Evolutionary conservation across 2,888 invertebrate genomes (phyloP).

Genomic region (Rhodophaea formosa): DNA sequence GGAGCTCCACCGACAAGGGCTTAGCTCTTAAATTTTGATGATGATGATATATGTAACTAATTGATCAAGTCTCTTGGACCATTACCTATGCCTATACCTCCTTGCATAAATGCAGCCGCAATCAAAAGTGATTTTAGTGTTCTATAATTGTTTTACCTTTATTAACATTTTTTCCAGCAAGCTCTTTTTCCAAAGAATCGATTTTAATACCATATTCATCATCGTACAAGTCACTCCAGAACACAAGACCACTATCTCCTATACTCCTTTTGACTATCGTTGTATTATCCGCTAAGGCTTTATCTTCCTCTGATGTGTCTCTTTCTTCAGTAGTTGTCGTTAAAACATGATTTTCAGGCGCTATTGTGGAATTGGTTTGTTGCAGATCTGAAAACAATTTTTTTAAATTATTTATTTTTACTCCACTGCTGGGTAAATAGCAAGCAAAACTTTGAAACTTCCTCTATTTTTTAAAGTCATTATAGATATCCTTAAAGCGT

Average conservation of each 20-base stretch:
- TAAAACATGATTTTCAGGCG: not conserved
- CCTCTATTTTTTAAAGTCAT: too few species aligned
- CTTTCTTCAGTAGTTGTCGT: not conserved
- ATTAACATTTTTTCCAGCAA: constrained; percentile 38
- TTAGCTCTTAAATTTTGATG: too few species aligned
- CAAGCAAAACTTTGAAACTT: too few species aligned
- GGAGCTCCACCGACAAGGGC: too few species aligned
- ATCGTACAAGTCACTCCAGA: constrained; percentile 69
- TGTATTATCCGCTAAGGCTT: constrained; percentile 27
- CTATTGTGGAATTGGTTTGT: not conserved
- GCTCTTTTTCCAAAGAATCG: constrained; percentile 42
- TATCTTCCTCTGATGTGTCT: not conserved
- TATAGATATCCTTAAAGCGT: too few species aligned
- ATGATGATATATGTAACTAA: too few species aligned
- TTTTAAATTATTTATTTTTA: not conserved
- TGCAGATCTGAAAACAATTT: not conserved
- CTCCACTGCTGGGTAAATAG: too few species aligned
- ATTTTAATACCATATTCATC: constrained; percentile 61
- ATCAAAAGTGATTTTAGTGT: too few species aligned
- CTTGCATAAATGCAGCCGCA: too few species aligned
- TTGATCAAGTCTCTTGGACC: too few species aligned
- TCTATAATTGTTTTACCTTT: constrained; percentile 26
- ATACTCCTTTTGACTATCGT: constrained; percentile 54
- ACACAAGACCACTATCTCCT: constrained; percentile 48
- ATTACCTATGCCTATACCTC: too few species aligned